Base-by-base conservation (phyloP, 92 coral and sea anemone species). In the Epizoanthus rinbou region DNA sequence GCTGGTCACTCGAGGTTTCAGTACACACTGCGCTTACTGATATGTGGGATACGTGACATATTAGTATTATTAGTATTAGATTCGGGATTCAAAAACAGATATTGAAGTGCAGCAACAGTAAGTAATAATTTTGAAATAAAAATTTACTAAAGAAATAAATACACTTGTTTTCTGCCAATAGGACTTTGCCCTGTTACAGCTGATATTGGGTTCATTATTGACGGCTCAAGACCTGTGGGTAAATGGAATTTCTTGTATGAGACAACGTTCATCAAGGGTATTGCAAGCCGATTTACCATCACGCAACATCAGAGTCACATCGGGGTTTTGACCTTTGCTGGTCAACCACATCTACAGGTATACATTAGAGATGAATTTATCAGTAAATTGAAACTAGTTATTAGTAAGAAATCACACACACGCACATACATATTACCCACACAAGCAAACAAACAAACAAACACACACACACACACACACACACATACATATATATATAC, bases 151-250 rank as follows among this genome's bases (percentile, higher is more conserved):
- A 57, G 6, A 56, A 74, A 5, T 2, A 14, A 53, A 17, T 58
- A 17, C 82, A 91, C 92, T 79, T 25, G 23, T 67, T 25, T 13
- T 33, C 37, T 43, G 85, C 15, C 82, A 83, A 74, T 85, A 85
- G 62, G 76, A 84, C 90, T 6, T 52, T 95, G 91, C 73, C 92
- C 92, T 18, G 98, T 95, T 59, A 90, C 96, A 39, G 83, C 92
- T 60, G 98, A 95, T 80, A 86, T 95, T 47, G 98, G 91, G 22
- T 93, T 95, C 87, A 88, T 93, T 45, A 79, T 95, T 79, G 98
- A 95, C 81, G 96, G 94, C 57, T 93, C 98, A 47, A 91, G 87
- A 28, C 64, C 74, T n/a, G 96, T 95, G 25, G 94, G 93, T 13
- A 91, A 91, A 37, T 76, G 86, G 19, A 93, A 95, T 92, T 95